Evolutionary conservation across 2,888 invertebrate species (phyloP).

Genomic region (Drosophila vallismaia): DNA sequence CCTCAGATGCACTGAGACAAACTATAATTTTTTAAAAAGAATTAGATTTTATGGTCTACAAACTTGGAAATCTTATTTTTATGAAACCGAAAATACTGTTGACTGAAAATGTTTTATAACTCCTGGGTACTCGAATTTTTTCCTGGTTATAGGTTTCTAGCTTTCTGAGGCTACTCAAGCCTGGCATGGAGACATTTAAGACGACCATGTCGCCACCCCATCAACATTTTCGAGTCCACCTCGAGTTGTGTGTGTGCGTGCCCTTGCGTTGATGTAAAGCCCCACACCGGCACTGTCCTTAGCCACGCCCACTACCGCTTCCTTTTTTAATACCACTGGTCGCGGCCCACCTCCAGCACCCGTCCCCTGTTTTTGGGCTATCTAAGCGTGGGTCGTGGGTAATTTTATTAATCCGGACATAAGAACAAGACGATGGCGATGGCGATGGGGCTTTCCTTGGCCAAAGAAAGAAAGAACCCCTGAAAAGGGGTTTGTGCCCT

Average conservation of each 20-base stretch:
- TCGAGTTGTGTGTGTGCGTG: conserved; percentile 63
- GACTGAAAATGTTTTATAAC: too few relatives aligned
- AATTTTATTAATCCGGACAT: conserved; percentile 74
- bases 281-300: neutral
- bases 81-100: too few relatives aligned
- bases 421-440: conserved; percentile 18
- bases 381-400: conserved; percentile 67
- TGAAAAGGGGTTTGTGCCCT: conserved; percentile 56
- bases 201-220: conserved; percentile 43
- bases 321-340: neutral
- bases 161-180: conserved; percentile 45
- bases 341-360: neutral
- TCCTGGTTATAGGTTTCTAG: conserved; percentile 17
- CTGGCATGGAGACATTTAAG: conserved; percentile 52
- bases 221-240: conserved; percentile 48
- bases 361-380: conserved; percentile 28
- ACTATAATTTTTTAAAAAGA: too few relatives aligned
- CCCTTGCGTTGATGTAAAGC: conserved; percentile 71
- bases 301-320: neutral
- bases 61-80: too few relatives aligned
- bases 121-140: neutral
- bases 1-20: neutral
- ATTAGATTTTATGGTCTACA: too few relatives aligned
- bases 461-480: conserved; percentile 21
- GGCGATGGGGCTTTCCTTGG: neutral